Percentiles rank a stretch among this genome's conserved stretches.
Conservation (phyloP, 2,888 invertebrate genomes). For the Stenichneumon culpator region DNA sequence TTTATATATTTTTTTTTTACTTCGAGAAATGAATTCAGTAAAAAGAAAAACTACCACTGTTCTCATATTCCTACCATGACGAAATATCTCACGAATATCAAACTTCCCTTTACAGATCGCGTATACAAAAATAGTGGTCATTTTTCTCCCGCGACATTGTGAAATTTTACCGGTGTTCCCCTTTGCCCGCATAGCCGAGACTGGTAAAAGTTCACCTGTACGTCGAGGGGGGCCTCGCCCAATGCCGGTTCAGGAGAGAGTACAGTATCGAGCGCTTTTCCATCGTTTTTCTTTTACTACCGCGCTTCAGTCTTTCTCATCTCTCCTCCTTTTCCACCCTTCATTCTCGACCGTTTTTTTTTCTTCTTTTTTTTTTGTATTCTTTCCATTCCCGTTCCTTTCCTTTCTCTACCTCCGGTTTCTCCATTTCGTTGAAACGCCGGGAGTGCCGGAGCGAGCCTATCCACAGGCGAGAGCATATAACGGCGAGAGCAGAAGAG, state of each 20-base stretch:
- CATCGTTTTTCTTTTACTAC: constrained; percentile 45
- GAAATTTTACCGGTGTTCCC: no score
- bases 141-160: no score
- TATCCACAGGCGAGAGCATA: constrained; percentile 41
- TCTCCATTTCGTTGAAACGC: constrained; percentile 48
- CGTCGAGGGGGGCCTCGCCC: constrained; percentile 51
- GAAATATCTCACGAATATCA: no score
- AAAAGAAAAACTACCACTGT: no score
- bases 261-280: constrained; percentile 61
- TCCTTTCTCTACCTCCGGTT: constrained; percentile 36
- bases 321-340: constrained; percentile 31
- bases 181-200: no score
- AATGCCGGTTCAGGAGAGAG: constrained; percentile 27
- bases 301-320: constrained; percentile 18
- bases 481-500: constrained; percentile 33
- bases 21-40: no score
- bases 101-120: no score
- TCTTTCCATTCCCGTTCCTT: constrained; percentile 30
- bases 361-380: constrained; percentile 29
- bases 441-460: constrained; percentile 41
- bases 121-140: no score
- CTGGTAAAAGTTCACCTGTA: constrained; percentile 48
- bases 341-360: constrained; percentile 36
- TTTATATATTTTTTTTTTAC: not conserved
- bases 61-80: not conserved